phyloP scores from a whole-genome alignment of 1,140 invertebrate species.

The Drosophila sucinea region DNA sequence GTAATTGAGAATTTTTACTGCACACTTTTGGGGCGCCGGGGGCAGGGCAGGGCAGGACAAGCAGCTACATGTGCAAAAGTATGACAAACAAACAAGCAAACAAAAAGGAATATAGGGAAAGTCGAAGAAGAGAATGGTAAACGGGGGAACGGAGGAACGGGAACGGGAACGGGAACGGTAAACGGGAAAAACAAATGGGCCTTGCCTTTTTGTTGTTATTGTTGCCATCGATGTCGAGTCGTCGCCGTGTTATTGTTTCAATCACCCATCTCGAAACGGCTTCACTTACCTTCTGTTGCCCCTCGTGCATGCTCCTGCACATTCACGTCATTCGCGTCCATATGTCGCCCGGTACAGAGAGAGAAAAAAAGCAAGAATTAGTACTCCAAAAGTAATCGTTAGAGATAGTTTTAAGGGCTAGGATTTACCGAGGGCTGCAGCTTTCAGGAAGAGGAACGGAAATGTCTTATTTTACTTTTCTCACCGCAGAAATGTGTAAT shows the following conservation, averaged over 20 bases:
- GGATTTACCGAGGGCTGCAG: too few relatives aligned
- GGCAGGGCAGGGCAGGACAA: background rate
- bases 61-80: background rate
- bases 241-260: conserved; percentile 10
- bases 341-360: conserved; percentile 59
- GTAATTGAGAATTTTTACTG: conserved; percentile 57
- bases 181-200: conserved; percentile 8
- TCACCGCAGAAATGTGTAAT: too few relatives aligned
- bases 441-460: too few relatives aligned
- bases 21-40: conserved; percentile 14
- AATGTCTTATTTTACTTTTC: too few relatives aligned
- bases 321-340: conserved; percentile 44
- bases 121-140: background rate
- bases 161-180: too few relatives aligned
- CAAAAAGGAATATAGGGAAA: background rate
- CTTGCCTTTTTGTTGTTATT: conserved; percentile 13
- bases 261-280: conserved; percentile 19
- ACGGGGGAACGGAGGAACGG: too few relatives aligned
- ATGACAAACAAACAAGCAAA: background rate
- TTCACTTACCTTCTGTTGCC: conserved; percentile 25
- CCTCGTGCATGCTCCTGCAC: conserved; percentile 44
- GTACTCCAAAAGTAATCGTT: too few relatives aligned
- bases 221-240: conserved; percentile 3
- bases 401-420: too few relatives aligned
- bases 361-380: conserved; percentile 23